Evolutionary conservation across 2,797 vertebrate genomes (phyloP).

Genomic region (Aldrovandia affinis): DNA sequence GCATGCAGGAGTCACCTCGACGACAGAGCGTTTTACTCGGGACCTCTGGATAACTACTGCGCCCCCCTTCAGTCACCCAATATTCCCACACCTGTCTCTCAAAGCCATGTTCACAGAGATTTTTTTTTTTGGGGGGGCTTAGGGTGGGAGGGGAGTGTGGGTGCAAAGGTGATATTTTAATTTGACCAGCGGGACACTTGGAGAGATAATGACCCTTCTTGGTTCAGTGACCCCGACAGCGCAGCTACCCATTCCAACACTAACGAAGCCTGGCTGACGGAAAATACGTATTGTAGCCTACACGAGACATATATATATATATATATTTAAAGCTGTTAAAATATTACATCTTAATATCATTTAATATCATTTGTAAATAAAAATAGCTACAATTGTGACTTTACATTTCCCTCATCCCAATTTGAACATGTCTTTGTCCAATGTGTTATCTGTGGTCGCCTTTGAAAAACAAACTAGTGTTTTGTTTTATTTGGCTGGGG

Average conservation of each 20-base stretch:
- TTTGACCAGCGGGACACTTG: not conserved
- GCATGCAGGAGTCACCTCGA: no score
- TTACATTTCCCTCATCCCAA: not conserved
- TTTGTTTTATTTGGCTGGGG: no score
- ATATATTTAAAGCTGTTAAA: no score
- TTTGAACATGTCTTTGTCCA: not conserved
- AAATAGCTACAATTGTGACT: not conserved
- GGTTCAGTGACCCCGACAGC: not conserved
- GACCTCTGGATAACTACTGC: not conserved
- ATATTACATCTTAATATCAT: no score
- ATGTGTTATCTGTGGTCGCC: no score
- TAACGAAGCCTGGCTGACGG: not conserved
- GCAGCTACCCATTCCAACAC: not conserved
- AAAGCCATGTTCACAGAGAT: not conserved
- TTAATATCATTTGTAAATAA: no score
- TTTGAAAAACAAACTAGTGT: no score
- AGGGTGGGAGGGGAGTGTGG: not conserved
- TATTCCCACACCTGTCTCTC: not conserved
- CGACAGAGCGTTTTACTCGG: not conserved
- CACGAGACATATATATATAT: not conserved
- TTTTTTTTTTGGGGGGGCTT: not conserved
- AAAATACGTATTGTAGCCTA: not conserved
- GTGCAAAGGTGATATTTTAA: conserved; percentile 19
- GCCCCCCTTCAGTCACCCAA: not conserved
- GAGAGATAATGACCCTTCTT: not conserved